Percentiles rank a stretch among this genome's conserved stretches.
Evolutionary conservation across 2,113 vertebrate genomes (phyloP).

Genomic region (Marmota monax): DNA sequence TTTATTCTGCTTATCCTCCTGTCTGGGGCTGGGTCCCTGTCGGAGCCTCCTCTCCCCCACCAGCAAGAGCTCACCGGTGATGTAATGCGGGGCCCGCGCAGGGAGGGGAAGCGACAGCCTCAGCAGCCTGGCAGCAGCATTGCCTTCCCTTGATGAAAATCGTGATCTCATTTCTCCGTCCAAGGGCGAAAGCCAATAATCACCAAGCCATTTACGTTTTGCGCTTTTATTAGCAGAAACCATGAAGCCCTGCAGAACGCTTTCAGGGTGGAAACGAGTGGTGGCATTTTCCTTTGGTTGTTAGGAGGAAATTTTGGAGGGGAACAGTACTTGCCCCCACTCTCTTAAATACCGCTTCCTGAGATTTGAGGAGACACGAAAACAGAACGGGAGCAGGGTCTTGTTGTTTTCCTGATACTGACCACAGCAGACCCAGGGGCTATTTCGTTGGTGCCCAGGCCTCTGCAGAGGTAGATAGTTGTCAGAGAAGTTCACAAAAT

Average conservation of each 20-base stretch:
- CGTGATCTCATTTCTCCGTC: slow-evolving; percentile 77
- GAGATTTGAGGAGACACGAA: background rate
- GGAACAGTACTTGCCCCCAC: background rate
- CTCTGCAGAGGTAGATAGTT: background rate
- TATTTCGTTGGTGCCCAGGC: background rate
- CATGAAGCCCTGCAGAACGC: background rate
- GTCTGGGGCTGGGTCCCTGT: slow-evolving; percentile 31
- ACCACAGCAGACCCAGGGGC: background rate
- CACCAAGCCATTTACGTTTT: slow-evolving; percentile 24
- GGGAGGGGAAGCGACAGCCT: slow-evolving; percentile 48
- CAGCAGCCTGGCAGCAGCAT: slow-evolving; percentile 19
- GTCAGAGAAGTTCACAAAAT: background rate
- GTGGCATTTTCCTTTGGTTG: background rate
- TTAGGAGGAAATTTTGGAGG: slow-evolving; percentile 24
- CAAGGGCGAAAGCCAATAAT: slow-evolving; percentile 64
- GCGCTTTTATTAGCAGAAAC: slow-evolving; percentile 25
- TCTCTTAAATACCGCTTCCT: background rate
- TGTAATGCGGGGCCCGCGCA: slow-evolving; percentile 78
- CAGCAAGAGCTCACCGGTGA: slow-evolving; percentile 77
- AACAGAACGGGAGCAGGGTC: background rate
- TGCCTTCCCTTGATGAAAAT: slow-evolving; percentile 57
- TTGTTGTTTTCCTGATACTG: background rate
- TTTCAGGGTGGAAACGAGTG: background rate
- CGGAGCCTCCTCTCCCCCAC: background rate
- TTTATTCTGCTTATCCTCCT: background rate